A percentile compares a stretch with the other conserved stretches of the same genome.
Conservation (phyloP, 1,140 invertebrate species). For the Procambarus virginalis region DNA sequence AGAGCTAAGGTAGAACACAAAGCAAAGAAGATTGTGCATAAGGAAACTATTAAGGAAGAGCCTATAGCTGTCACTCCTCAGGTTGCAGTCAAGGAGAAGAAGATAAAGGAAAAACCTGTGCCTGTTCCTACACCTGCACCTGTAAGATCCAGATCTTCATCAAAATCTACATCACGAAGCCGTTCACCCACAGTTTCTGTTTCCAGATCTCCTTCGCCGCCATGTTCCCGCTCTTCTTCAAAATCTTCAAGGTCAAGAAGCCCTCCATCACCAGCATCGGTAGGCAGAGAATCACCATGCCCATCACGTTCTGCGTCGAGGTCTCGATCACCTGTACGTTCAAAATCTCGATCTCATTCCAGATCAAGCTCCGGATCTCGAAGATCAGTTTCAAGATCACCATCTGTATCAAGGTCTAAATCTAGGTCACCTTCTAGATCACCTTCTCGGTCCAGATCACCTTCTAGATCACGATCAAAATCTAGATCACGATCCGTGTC, state of each 20-base stretch:
- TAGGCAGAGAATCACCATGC: slow-evolving; percentile 24
- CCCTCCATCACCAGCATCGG: background rate
- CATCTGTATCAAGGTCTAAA: slow-evolving; percentile 27
- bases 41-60: slow-evolving; percentile 28
- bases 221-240: slow-evolving; percentile 12
- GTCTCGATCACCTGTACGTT: slow-evolving; percentile 20
- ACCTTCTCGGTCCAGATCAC: slow-evolving; percentile 24
- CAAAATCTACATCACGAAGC: slow-evolving; percentile 34
- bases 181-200: slow-evolving; percentile 4
- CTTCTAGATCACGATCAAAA: slow-evolving; percentile 31
- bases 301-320: slow-evolving; percentile 27
- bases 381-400: slow-evolving; percentile 28
- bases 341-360: slow-evolving; percentile 5
- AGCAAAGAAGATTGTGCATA: slow-evolving; percentile 15
- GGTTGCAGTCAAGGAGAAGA: background rate
- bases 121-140: slow-evolving; percentile 1
- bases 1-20: background rate
- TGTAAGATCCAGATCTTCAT: slow-evolving; percentile 31
- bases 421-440: slow-evolving; percentile 30
- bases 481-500: slow-evolving; percentile 33
- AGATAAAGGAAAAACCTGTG: slow-evolving; percentile 32
- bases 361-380: slow-evolving; percentile 12
- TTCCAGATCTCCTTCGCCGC: slow-evolving; percentile 40
- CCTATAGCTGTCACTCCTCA: slow-evolving; percentile 17
- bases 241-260: slow-evolving; percentile 8